Evolutionary conservation across 1,140 invertebrate genomes (phyloP).

Genomic region (Leptestheria dahalacensis): DNA sequence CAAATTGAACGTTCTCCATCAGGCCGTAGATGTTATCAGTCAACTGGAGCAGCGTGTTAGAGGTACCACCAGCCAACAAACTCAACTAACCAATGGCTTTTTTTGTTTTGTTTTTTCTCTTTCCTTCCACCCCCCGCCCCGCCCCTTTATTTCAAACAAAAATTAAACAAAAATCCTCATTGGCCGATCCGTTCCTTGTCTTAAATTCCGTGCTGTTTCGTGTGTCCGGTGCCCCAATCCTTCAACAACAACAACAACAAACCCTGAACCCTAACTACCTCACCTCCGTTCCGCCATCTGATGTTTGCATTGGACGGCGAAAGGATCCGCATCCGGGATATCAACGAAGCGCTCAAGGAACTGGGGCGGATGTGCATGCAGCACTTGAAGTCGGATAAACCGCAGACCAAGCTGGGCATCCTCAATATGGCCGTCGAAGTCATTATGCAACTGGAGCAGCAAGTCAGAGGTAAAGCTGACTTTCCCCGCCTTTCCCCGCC

Average conservation of each 20-base stretch:
- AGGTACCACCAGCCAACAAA: slow-evolving; percentile 28
- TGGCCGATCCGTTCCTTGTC: no score
- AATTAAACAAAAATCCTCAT: no score
- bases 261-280: no score
- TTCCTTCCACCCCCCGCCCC: neutral
- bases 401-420: slow-evolving; percentile 88
- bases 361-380: slow-evolving; percentile 92
- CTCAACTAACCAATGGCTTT: no score
- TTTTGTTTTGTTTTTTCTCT: no score
- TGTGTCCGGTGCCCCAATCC: no score
- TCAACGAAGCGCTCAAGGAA: slow-evolving; percentile 93
- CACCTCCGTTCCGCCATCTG: slow-evolving; percentile 12
- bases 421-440: slow-evolving; percentile 96
- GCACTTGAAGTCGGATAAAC: slow-evolving; percentile 88
- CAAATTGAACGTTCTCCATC: slow-evolving; percentile 41
- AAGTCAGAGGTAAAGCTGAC: slow-evolving; percentile 72
- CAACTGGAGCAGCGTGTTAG: slow-evolving; percentile 40
- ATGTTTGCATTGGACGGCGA: slow-evolving; percentile 9
- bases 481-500: no score
- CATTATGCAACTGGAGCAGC: slow-evolving; percentile 90
- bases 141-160: neutral
- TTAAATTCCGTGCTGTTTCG: no score
- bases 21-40: slow-evolving; percentile 42
- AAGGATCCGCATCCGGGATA: slow-evolving; percentile 91
- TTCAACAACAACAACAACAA: slow-evolving; percentile 11